A percentile compares a stretch with the other conserved stretches of the same genome.
Conservation (phyloP, 2,888 invertebrate genomes). For the Polydrusus cervinus region DNA sequence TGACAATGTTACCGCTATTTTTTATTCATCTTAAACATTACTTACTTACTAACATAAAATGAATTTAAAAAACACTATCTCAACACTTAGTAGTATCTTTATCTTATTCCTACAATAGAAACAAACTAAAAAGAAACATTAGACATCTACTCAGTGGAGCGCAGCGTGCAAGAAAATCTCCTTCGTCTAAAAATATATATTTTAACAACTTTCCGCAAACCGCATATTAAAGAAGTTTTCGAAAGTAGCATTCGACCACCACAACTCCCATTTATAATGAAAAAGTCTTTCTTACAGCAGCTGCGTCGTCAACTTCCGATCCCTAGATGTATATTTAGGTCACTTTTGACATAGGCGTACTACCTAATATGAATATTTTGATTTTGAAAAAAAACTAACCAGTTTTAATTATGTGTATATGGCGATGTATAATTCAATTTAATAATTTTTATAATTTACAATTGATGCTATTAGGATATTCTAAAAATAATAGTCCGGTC, state of each 20-base stretch:
- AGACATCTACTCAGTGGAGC: conserved; percentile 17
- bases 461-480: no score
- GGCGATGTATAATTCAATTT: no score
- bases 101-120: conserved; percentile 12
- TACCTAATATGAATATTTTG: neutral
- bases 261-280: conserved; percentile 43
- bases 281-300: conserved; percentile 43
- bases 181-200: conserved; percentile 45
- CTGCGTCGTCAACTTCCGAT: conserved; percentile 44
- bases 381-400: no score
- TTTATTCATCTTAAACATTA: no score
- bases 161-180: conserved; percentile 29
- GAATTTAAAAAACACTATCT: conserved; percentile 3
- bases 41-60: neutral
- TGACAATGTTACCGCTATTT: no score
- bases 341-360: conserved; percentile 32
- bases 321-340: conserved; percentile 39
- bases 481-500: no score
- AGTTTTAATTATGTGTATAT: no score
- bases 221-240: conserved; percentile 51
- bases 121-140: conserved; percentile 33
- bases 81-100: neutral
- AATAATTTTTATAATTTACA: no score
- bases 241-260: conserved; percentile 42
- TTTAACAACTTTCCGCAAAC: conserved; percentile 44